phyloP scores from a whole-genome alignment of 2,113 vertebrate genomes.

The Sapajus apella region DNA sequence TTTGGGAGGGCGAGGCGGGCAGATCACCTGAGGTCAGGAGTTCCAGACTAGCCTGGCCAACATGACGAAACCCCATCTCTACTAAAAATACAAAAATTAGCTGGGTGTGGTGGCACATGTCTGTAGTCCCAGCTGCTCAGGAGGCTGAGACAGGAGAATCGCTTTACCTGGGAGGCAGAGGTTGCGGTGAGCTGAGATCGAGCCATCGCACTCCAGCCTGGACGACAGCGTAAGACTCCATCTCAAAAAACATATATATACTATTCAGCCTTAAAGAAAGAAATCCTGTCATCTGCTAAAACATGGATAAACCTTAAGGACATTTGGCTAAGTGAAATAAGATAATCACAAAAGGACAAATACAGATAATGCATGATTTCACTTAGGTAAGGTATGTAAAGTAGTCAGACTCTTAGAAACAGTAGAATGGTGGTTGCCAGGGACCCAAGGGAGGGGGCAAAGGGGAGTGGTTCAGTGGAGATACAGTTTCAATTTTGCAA shows the following conservation, averaged over 20 bases:
- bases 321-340: background rate
- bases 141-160: background rate
- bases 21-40: background rate
- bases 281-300: background rate
- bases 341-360: background rate
- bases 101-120: background rate
- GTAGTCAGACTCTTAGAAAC: background rate
- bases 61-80: background rate
- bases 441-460: background rate
- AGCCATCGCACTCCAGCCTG: background rate
- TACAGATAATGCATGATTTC: background rate
- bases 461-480: background rate
- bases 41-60: background rate
- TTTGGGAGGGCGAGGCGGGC: background rate
- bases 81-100: background rate
- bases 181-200: background rate
- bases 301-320: background rate
- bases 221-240: background rate
- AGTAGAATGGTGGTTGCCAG: background rate
- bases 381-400: background rate
- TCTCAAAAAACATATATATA: background rate
- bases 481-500: background rate
- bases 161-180: background rate
- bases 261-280: background rate
- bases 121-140: background rate